phyloP scores from a whole-genome alignment of 2,888 invertebrate genomes.

The Mesorhabditis spiculigera region DNA sequence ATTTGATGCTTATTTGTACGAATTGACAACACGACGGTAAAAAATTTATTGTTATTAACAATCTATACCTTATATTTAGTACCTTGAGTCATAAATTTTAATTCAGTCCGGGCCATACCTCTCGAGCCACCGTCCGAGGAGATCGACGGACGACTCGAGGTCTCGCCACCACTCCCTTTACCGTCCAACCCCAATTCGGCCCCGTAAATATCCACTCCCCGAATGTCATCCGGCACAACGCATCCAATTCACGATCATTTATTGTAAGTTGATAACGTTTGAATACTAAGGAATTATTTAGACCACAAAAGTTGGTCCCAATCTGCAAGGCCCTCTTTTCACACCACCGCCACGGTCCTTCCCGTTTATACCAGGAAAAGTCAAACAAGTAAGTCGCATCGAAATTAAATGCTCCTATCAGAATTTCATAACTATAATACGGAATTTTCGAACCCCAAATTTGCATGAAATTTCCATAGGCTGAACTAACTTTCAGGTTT shows the following conservation, averaged over 20 bases:
- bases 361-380: conserved; percentile 17
- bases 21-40: background rate
- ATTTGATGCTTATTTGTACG: background rate
- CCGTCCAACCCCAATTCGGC: conserved; percentile 44
- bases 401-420: too few relatives aligned
- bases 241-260: conserved; percentile 19
- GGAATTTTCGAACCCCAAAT: too few relatives aligned
- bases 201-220: conserved; percentile 54
- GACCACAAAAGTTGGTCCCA: conserved; percentile 32
- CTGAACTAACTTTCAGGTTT: too few relatives aligned
- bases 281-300: conserved; percentile 7
- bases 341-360: conserved; percentile 43
- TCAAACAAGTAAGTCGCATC: conserved; percentile 19
- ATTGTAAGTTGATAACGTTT: background rate
- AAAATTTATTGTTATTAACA: too few relatives aligned
- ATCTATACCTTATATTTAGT: too few relatives aligned
- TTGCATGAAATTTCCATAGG: too few relatives aligned
- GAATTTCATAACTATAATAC: too few relatives aligned
- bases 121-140: background rate
- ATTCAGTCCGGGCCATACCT: background rate
- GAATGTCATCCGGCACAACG: conserved; percentile 36
- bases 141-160: background rate
- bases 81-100: background rate
- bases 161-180: background rate
- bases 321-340: conserved; percentile 35